Conservation (phyloP, 2,797 vertebrate genomes). For the Aphelocoma californica region DNA sequence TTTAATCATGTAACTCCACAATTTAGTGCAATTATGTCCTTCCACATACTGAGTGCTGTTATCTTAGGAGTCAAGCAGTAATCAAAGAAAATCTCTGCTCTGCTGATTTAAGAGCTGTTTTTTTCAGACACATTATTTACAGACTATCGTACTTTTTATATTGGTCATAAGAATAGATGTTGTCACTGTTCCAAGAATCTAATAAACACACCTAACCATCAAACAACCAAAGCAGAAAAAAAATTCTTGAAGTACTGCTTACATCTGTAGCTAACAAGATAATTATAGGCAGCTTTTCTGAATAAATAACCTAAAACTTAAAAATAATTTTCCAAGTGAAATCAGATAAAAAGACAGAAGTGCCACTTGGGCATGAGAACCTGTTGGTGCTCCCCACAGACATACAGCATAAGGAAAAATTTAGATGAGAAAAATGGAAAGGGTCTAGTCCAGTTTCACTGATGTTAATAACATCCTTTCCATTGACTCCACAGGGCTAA, state of each 20-base stretch:
- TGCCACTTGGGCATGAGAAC: neutral
- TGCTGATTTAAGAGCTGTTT: neutral
- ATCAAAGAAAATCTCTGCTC: conserved; percentile 19
- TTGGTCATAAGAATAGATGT: neutral
- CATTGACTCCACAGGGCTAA: neutral
- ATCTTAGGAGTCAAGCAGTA: neutral
- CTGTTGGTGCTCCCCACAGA: neutral
- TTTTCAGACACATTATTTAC: neutral
- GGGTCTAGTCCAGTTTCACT: neutral
- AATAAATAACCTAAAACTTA: neutral
- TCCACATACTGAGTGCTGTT: neutral
- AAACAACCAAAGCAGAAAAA: neutral
- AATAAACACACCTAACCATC: neutral
- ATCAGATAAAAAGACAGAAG: neutral
- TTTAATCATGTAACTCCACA: neutral
- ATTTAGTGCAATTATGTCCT: neutral
- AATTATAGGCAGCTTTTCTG: neutral
- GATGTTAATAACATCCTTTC: neutral
- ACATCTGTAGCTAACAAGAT: neutral
- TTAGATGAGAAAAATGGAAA: neutral
- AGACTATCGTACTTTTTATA: neutral
- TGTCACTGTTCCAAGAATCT: neutral
- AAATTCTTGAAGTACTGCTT: neutral
- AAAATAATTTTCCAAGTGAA: neutral
- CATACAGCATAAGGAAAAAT: neutral